Percentiles rank a stretch among this genome's conserved stretches.
These are phyloP conservation scores for Wiebesia pumilae DNA, from an alignment of 1,140 invertebrate genomes.

Conservation along the genomic window DNA sequence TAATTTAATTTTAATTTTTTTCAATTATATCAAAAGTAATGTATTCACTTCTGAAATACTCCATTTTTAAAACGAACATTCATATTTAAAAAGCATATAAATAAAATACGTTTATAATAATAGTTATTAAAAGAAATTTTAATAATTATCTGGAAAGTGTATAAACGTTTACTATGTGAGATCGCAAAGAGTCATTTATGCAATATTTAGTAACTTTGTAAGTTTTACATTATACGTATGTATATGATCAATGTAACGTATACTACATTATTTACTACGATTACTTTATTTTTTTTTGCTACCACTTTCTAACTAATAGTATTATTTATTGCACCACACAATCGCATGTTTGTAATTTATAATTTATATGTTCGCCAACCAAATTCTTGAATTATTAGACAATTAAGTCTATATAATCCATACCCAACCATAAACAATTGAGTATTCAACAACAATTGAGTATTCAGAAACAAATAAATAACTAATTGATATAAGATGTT, in stretches of 20 bases:
- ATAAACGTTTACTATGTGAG: neutral
- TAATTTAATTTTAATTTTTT: neutral
- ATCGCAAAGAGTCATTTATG: neutral
- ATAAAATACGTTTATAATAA: neutral
- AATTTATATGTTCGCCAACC: neutral
- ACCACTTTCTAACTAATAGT: neutral
- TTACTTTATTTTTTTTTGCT: neutral
- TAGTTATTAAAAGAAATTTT: neutral
- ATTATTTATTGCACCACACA: neutral
- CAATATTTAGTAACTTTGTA: neutral
- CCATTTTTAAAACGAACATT: too few relatives aligned
- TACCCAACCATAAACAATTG: neutral
- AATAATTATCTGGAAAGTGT: neutral
- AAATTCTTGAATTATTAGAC: neutral
- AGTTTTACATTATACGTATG: too few relatives aligned
- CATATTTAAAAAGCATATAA: neutral
- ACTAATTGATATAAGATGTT: neutral
- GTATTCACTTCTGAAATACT: too few relatives aligned
- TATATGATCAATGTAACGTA: neutral
- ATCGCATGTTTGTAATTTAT: neutral
- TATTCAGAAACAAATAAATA: too few relatives aligned
- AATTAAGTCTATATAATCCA: neutral
- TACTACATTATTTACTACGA: neutral
- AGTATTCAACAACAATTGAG: neutral
- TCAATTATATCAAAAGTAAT: neutral